These are phyloP conservation scores for Alouatta palliata DNA, from an alignment of 2,113 vertebrate genomes.

Conservation along the genomic window DNA sequence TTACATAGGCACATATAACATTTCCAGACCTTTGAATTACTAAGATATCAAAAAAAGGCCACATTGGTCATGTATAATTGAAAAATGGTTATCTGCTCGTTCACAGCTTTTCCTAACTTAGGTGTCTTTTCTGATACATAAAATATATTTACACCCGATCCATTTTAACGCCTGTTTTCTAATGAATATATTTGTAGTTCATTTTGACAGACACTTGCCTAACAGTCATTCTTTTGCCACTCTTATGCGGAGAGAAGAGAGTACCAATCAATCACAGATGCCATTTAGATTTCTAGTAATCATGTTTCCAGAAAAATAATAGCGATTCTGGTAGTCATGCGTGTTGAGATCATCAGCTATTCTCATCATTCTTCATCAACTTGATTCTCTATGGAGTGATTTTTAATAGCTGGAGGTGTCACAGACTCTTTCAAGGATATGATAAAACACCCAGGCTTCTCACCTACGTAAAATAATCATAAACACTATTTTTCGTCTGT, in stretches of 20 bases:
- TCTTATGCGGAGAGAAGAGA: constrained; percentile 61
- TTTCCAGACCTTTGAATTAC: constrained; percentile 76
- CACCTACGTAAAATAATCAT: not conserved
- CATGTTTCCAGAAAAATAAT: constrained; percentile 47
- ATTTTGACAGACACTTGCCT: constrained; percentile 20
- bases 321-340: not conserved
- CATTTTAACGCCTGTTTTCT: constrained; percentile 76
- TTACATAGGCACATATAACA: constrained; percentile 55
- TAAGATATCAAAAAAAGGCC: constrained; percentile 79
- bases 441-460: not conserved
- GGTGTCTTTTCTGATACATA: constrained; percentile 71
- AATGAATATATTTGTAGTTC: constrained; percentile 56
- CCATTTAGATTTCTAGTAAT: constrained; percentile 54
- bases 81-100: constrained; percentile 80
- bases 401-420: not conserved
- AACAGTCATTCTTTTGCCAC: constrained; percentile 53
- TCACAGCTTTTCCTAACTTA: constrained; percentile 80
- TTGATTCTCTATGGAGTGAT: not conserved
- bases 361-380: not conserved
- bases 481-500: not conserved
- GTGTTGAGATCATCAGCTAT: not conserved
- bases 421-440: not conserved
- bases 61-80: constrained; percentile 79
- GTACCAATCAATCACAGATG: constrained; percentile 60
- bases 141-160: constrained; percentile 74